Evolutionary conservation across 64 coral and sea anemone species (phyloP), one percentile per base, ranked within the genome.

Genomic region (Montipora efflorescens): DNA sequence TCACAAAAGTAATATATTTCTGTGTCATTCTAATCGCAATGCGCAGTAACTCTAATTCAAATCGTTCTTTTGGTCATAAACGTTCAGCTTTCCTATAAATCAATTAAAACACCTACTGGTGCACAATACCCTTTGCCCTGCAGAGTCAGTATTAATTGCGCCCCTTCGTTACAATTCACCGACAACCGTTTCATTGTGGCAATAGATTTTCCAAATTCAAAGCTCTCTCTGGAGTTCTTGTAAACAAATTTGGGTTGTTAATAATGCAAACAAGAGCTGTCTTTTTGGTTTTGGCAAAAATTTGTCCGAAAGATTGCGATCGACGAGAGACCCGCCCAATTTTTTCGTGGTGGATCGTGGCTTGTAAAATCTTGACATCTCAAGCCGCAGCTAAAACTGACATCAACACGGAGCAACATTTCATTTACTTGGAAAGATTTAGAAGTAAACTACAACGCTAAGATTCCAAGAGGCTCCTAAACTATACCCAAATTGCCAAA

Each of bases 61-160:
- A 50, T 28, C 62, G 48, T 47, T 70, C 68, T 86, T 86, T 67
- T 47, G 66, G 7, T 10, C 45, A 70, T 48, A 68, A 86, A 72
- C 62, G 12, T 48, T 78, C 18, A 49, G 20, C 47, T 47, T 71
- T 71, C 6, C 47, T 44, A 86, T 71, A 16, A 71, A 70, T 86
- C 64, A 49, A 61, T 81, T 28, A n/a, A 15, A 66, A 28, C 0
- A 18, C 8, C 2, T 11, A 48, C 45, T 13, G 11, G 4, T 14
- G 64, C 46, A 13, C 16, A 6, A 71, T 71, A 49, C 28, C 28
- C 49, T 78, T 78, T 64, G 18, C 66, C 82, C 66, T 64, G 82
- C 82, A 86, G 82, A 71, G 82, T 50, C 57, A 84, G 36, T 68
- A 6, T 83, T 66, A 83, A 83, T 83, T 83, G 81, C 28, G 28